These are phyloP conservation scores for Dryomyza anilis DNA, from an alignment of 2,888 invertebrate genomes.

Conservation along the genomic window DNA sequence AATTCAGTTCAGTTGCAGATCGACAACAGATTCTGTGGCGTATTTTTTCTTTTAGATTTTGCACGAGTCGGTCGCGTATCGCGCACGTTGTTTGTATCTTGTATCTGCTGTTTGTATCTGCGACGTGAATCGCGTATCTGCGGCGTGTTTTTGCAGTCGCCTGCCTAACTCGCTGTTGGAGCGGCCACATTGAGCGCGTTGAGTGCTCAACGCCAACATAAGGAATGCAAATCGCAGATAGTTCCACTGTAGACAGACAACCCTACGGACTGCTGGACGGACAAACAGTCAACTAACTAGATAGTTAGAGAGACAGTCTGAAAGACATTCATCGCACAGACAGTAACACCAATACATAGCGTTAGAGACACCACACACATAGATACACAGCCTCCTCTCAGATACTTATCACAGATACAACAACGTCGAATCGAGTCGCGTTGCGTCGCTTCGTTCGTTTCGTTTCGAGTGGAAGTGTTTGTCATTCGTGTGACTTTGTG, in stretches of 20 bases:
- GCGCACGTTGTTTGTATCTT: conserved; percentile 24
- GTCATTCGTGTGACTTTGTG: conserved; percentile 12
- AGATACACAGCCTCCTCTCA: too few relatives aligned
- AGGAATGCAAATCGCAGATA: neutral
- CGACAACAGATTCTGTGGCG: too few relatives aligned
- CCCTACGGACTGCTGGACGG: conserved; percentile 17
- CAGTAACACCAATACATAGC: too few relatives aligned
- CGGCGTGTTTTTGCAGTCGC: conserved; percentile 21
- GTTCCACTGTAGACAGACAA: conserved; percentile 14
- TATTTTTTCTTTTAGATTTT: too few relatives aligned
- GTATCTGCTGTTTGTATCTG: conserved; percentile 42
- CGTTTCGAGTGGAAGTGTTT: too few relatives aligned
- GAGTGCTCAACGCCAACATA: neutral
- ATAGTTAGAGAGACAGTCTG: conserved; percentile 21
- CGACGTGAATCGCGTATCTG: conserved; percentile 31
- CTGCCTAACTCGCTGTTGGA: conserved; percentile 1
- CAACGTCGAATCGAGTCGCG: too few relatives aligned
- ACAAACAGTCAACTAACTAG: conserved; percentile 2
- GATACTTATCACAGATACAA: too few relatives aligned
- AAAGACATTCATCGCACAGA: conserved; percentile 5
- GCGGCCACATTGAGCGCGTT: neutral
- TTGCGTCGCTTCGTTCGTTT: too few relatives aligned
- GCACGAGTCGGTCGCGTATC: too few relatives aligned
- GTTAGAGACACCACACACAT: too few relatives aligned
- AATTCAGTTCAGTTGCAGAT: too few relatives aligned